Percentiles rank a stretch among this genome's conserved stretches.
Evolutionary conservation across 2,113 vertebrate species (phyloP).

Genomic region (Seriola rivoliana): DNA sequence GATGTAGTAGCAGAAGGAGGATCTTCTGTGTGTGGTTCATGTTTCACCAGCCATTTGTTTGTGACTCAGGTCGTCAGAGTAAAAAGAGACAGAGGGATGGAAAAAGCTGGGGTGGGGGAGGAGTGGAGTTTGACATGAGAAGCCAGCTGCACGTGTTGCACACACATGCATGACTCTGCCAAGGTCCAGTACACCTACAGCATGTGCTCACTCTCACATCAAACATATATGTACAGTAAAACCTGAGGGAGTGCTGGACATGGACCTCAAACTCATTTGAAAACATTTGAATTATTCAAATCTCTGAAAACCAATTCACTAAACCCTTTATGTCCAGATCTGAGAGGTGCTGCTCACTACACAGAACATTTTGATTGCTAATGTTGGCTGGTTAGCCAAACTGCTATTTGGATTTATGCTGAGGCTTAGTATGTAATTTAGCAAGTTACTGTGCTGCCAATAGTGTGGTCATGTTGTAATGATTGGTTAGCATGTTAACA

Average conservation of each 20-base stretch:
- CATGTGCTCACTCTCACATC: neutral
- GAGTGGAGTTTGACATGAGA: slow-evolving; percentile 1
- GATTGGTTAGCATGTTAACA: no score
- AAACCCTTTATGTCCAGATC: neutral
- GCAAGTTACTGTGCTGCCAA: no score
- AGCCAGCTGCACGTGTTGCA: slow-evolving; percentile 52
- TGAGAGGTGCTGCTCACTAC: neutral
- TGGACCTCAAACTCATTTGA: slow-evolving; percentile 12
- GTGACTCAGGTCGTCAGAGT: neutral
- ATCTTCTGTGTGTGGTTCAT: neutral
- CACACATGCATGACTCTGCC: rapidly evolving
- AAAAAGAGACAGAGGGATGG: neutral
- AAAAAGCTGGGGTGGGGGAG: slow-evolving; percentile 4
- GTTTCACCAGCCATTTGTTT: neutral
- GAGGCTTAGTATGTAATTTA: no score
- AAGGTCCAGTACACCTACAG: slow-evolving; percentile 1
- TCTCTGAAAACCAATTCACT: neutral
- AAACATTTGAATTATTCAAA: slow-evolving; percentile 69
- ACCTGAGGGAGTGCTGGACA: neutral
- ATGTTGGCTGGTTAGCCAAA: neutral
- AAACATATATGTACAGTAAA: neutral
- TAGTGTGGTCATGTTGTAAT: no score
- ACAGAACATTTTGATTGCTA: neutral
- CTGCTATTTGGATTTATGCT: neutral
- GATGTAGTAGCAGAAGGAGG: neutral